phyloP scores from a whole-genome alignment of 2,113 vertebrate species.

The Elgaria multicarinata region DNA sequence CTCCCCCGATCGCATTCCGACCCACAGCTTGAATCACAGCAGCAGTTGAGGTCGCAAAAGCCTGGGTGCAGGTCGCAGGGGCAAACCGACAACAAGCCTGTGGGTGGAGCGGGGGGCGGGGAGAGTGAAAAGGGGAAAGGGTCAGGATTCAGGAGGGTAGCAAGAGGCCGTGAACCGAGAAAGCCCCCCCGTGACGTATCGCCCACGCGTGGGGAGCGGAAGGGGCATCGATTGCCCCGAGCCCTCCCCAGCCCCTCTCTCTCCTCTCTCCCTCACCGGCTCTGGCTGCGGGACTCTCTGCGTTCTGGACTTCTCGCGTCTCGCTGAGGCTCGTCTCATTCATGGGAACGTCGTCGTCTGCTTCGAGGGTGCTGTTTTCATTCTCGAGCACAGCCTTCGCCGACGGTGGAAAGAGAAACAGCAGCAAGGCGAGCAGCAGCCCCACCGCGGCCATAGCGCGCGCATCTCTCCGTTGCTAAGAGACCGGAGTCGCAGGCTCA shows the following conservation, averaged over 20 bases:
- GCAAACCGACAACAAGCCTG: neutral
- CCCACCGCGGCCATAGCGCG: neutral
- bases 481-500: neutral
- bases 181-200: neutral
- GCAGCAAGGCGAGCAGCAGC: neutral
- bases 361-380: neutral
- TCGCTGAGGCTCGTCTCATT: neutral
- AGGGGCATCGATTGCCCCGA: neutral
- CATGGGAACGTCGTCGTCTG: neutral
- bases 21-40: conserved; percentile 30
- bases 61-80: conserved; percentile 29
- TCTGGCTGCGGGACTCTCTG: neutral
- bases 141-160: neutral
- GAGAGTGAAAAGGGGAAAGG: neutral
- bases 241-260: neutral
- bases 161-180: neutral
- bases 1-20: neutral
- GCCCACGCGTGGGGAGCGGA: neutral
- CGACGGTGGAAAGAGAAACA: neutral
- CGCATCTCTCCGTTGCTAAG: conserved; percentile 24
- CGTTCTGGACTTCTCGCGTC: neutral
- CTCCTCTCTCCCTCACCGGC: no score
- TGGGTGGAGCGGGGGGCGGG: no score
- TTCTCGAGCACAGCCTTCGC: neutral
- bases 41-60: conserved; percentile 34